Conservation (phyloP, 2,797 vertebrate species). For the Myotis pilosus region DNA sequence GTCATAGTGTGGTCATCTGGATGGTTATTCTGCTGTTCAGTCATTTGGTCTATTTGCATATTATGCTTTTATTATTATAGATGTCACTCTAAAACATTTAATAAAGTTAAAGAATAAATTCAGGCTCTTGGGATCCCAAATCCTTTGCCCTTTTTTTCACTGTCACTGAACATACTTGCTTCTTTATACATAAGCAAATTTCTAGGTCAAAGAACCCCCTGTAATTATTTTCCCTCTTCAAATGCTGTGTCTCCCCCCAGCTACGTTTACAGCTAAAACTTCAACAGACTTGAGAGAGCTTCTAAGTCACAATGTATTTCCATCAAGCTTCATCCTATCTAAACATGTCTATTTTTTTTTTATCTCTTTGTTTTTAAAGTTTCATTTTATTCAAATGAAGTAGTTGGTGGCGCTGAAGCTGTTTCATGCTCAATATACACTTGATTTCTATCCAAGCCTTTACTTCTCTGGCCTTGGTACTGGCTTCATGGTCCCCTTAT, state of each 20-base stretch:
- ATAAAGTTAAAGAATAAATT: not conserved
- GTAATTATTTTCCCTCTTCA: constrained; percentile 6
- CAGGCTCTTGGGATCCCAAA: not conserved
- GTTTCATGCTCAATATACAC: not conserved
- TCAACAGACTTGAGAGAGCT: not conserved
- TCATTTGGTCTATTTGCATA: too few species aligned
- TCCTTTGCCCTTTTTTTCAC: not conserved
- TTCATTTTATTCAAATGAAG: constrained; percentile 63
- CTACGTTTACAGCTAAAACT: constrained; percentile 32
- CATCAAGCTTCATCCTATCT: not conserved
- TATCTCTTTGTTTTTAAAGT: not conserved
- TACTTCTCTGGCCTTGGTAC: constrained; percentile 50
- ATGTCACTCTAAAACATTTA: not conserved
- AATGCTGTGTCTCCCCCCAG: not conserved
- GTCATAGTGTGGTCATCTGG: too few species aligned
- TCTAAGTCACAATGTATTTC: constrained; percentile 28
- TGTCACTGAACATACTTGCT: not conserved
- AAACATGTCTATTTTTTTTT: not conserved
- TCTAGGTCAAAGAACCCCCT: not conserved
- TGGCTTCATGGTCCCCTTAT: constrained; percentile 8
- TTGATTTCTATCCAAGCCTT: constrained; percentile 41
- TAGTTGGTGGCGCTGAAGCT: constrained; percentile 25
- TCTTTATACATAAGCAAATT: not conserved
- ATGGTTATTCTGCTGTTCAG: too few species aligned
- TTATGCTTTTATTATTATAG: too few species aligned